A percentile compares a stretch with the other conserved stretches of the same genome.
Evolutionary conservation across 2,888 invertebrate species (phyloP).

Genomic region (Thecocarcelia acutangulata): DNA sequence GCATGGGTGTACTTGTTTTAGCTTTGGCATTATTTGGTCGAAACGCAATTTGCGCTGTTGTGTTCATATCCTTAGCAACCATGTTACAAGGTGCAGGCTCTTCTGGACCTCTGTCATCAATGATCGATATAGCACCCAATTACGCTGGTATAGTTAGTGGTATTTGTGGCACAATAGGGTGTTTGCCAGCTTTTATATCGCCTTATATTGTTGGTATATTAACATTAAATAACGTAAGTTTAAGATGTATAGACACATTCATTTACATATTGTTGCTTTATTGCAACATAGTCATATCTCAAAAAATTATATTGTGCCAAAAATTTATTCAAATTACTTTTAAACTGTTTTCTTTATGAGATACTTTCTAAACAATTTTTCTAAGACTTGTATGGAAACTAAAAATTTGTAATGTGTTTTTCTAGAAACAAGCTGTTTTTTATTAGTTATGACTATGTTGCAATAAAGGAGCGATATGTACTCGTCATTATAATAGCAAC

Average conservation of each 20-base stretch:
- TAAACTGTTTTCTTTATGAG: too few species aligned
- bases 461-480: too few species aligned
- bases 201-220: slow-evolving; percentile 84
- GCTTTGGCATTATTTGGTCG: slow-evolving; percentile 85
- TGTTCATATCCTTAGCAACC: slow-evolving; percentile 84
- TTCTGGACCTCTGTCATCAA: slow-evolving; percentile 85
- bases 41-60: slow-evolving; percentile 83
- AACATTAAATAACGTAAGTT: slow-evolving; percentile 85
- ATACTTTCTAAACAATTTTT: too few species aligned
- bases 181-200: slow-evolving; percentile 84
- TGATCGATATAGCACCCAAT: slow-evolving; percentile 87
- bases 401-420: too few species aligned
- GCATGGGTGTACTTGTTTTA: slow-evolving; percentile 85
- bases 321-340: too few species aligned
- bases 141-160: slow-evolving; percentile 84
- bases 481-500: too few species aligned
- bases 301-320: too few species aligned
- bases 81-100: slow-evolving; percentile 86
- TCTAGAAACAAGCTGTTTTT: too few species aligned
- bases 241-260: not conserved
- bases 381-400: too few species aligned
- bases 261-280: too few species aligned
- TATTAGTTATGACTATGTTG: too few species aligned
- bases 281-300: too few species aligned
- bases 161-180: slow-evolving; percentile 83